Evolutionary conservation across 2,888 invertebrate genomes (phyloP).

Genomic region (Coecobrya sp.): DNA sequence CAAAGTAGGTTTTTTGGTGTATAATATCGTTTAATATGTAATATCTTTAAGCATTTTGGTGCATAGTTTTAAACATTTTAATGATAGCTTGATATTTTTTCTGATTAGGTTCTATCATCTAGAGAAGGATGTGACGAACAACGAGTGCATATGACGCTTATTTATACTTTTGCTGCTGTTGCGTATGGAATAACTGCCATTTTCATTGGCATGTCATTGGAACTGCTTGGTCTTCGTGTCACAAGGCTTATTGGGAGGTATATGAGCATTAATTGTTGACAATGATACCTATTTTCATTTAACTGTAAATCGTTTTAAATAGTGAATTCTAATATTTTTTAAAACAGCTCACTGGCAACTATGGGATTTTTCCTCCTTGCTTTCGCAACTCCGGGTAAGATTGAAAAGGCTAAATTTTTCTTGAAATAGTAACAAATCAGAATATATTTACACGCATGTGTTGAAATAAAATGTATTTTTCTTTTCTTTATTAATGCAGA

Average conservation of each 20-base stretch:
- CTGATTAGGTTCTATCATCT: neutral
- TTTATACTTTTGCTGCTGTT: slow-evolving; percentile 85
- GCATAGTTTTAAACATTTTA: too few relatives aligned
- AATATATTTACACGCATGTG: neutral
- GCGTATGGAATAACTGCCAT: slow-evolving; percentile 84
- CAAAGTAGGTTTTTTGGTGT: neutral
- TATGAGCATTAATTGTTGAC: neutral
- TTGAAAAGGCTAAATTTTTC: neutral
- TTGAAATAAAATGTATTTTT: neutral
- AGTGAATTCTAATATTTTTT: neutral
- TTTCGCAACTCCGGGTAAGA: slow-evolving; percentile 82
- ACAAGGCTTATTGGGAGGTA: slow-evolving; percentile 85
- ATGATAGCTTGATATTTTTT: neutral
- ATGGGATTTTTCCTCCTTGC: slow-evolving; percentile 83
- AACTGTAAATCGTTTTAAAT: too few relatives aligned
- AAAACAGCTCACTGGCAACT: slow-evolving; percentile 75
- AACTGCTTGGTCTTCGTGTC: slow-evolving; percentile 82
- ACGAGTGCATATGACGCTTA: slow-evolving; percentile 80
- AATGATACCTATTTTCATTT: too few relatives aligned
- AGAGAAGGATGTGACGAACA: slow-evolving; percentile 81
- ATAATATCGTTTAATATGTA: too few relatives aligned
- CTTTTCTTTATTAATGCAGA: slow-evolving; percentile 69
- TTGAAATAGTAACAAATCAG: too few relatives aligned
- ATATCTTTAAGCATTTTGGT: too few relatives aligned
- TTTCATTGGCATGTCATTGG: slow-evolving; percentile 83